Evolutionary conservation across 1,140 invertebrate genomes (phyloP), one percentile per base, ranked within the genome.

Genomic region (Anoplophora glabripennis): DNA sequence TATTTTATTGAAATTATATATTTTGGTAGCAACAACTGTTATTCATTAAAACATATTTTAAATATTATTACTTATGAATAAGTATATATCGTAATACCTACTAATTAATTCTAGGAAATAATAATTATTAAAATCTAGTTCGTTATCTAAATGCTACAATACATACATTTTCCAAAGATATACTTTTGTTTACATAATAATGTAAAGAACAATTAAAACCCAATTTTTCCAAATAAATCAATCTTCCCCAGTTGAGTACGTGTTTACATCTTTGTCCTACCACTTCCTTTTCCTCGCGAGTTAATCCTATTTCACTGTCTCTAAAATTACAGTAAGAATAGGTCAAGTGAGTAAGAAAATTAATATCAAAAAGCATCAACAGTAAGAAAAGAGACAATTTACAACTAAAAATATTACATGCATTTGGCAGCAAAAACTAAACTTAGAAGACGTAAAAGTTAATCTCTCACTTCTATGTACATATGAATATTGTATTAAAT

Each of bases 161-260:
- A 65, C 88, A 89, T 45, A 89, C 81, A 78, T 93, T 94, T 76
- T 94, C 91, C 10, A 85, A 78, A 0, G 90, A 89, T 3, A 88
- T 75, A 33, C 79, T 72, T 4, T 72, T 64, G 15, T 83, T 75
- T 36, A 88, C 86, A 70, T 89, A 93, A 68, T 83, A 78, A 63
- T 84, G 77, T 15, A 93, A 75, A 1, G 76, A 69, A 51, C 82
- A 80, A 2, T 83, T 64, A 67, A 87, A 88, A 11, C 84, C 83
- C 18, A 80, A 56, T 0, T 75, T 67, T 47, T 79, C 69, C 37
- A 94, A 74, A 74, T 82, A 87, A 11, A 80, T 66, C n/a, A 89
- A 71, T 7, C 90, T 77, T 1, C 88, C 89, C 79, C 82, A 85
- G 72, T 93, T 90, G 12, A 93, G 75, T 12, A 93, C 63, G 42